Evolutionary conservation across 2,113 vertebrate species (phyloP), one percentile per base, ranked within the genome.

Genomic region (Hylia prasina): DNA sequence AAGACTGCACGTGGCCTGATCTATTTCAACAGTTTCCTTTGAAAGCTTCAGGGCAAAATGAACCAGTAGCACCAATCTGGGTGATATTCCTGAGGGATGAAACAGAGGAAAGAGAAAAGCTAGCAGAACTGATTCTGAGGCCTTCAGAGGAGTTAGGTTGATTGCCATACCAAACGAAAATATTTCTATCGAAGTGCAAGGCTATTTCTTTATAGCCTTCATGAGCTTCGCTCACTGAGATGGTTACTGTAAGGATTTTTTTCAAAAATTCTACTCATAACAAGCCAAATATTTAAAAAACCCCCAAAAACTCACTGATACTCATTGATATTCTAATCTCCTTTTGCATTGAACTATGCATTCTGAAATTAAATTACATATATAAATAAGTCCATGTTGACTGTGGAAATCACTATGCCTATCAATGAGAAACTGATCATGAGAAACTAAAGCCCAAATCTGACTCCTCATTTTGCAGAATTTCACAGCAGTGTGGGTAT

Each of bases 21-120:
- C 91, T 58, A 82, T 97, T 96, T 96, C 96, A 84, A 48, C 82
- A 86, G 83, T 94, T 97, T 94, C 91, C 89, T 96, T 94, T 70
- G 69, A 84, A 81, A 39, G 37, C 83, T 82, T 94, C 48, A 63
- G 54, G 57, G 77, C 54, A 93, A 94, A 95, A 79, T n/a, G 72
- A 91, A 69, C 83, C 64, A 77, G 92, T 88, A 96, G 71, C 65
- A 96, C 91, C 91, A 90, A 56, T 93, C 77, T 97, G 95, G 90
- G 82, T 90, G 90, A 98, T 96, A 93, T 19, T 91, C 89, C 75
- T 79, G 39, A 93, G 47, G 77, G 91, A 91, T 95, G 89, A 95
- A 76, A 85, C 68, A 70, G 84, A 91, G 68, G 56, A 88, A 97
- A 85, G 87, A 93, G 92, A 96, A 96, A 89, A 94, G 47, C 69